phyloP scores from a whole-genome alignment of 2,797 vertebrate species.

The Danionella dracula region DNA sequence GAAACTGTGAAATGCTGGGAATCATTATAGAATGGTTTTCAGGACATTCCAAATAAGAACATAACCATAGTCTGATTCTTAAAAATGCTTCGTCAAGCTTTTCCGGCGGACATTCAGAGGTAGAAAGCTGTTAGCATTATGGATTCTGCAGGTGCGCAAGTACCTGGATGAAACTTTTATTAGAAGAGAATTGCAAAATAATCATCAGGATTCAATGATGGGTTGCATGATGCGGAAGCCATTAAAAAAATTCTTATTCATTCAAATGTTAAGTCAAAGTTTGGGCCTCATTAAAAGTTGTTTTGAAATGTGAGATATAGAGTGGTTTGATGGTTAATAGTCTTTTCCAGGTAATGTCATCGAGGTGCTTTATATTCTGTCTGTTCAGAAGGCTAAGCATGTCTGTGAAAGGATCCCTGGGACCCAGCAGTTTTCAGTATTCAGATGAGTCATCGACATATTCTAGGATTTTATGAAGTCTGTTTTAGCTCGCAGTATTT shows the following conservation, averaged over 20 bases:
- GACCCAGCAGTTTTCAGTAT: background rate
- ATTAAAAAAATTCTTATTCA: too few species aligned
- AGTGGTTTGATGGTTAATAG: background rate
- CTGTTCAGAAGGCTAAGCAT: background rate
- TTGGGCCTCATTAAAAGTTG: too few species aligned
- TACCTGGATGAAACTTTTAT: background rate
- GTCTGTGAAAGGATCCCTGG: background rate
- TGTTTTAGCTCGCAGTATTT: background rate
- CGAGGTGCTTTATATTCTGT: background rate
- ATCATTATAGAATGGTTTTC: background rate
- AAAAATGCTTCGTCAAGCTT: background rate
- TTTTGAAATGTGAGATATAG: too few species aligned
- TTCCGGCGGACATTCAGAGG: background rate
- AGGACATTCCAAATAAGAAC: background rate
- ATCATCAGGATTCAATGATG: background rate
- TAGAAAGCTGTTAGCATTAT: background rate
- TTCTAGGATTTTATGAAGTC: constrained; percentile 3
- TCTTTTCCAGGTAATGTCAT: background rate
- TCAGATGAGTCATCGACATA: background rate
- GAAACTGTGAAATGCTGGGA: background rate
- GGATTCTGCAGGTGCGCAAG: background rate
- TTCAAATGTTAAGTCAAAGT: too few species aligned
- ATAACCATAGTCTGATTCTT: background rate
- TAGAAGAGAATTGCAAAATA: background rate
- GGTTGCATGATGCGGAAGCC: too few species aligned